Evolutionary conservation across 2,888 invertebrate genomes (phyloP).

Genomic region (Quadroppia sp.): DNA sequence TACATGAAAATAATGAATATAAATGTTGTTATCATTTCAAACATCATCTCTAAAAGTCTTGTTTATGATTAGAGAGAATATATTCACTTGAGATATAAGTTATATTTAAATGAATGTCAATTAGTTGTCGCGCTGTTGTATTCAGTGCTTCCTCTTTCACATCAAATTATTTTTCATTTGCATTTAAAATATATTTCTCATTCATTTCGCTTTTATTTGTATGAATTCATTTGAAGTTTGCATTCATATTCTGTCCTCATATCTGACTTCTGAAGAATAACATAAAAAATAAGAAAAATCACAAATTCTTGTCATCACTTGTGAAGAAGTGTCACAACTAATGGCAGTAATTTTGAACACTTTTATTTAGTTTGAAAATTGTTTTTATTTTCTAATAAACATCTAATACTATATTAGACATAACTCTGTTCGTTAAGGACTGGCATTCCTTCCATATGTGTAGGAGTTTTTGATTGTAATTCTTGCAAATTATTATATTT

Average conservation of each 20-base stretch:
- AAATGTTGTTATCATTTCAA: constrained; percentile 6
- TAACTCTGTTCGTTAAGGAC: too few relatives aligned
- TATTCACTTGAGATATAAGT: background rate
- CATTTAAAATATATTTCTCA: background rate
- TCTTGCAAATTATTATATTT: too few relatives aligned
- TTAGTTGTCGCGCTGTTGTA: background rate
- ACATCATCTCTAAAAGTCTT: constrained; percentile 1
- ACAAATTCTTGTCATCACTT: background rate
- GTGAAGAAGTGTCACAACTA: background rate
- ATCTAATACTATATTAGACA: too few relatives aligned
- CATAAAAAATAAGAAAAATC: background rate
- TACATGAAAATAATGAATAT: constrained; percentile 2
- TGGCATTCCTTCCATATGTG: too few relatives aligned
- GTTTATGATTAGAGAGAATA: background rate
- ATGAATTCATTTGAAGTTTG: background rate
- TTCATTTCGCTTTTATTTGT: background rate
- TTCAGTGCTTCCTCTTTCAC: background rate
- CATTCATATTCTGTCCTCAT: too few relatives aligned
- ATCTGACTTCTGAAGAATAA: background rate
- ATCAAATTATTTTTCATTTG: background rate
- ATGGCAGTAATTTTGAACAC: too few relatives aligned
- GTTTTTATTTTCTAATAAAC: too few relatives aligned
- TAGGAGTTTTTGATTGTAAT: too few relatives aligned
- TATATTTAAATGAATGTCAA: background rate
- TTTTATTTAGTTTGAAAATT: too few relatives aligned